These are phyloP conservation scores for Notothenia coriiceps DNA, from an alignment of 2,113 vertebrate species.

Conservation along the genomic window DNA sequence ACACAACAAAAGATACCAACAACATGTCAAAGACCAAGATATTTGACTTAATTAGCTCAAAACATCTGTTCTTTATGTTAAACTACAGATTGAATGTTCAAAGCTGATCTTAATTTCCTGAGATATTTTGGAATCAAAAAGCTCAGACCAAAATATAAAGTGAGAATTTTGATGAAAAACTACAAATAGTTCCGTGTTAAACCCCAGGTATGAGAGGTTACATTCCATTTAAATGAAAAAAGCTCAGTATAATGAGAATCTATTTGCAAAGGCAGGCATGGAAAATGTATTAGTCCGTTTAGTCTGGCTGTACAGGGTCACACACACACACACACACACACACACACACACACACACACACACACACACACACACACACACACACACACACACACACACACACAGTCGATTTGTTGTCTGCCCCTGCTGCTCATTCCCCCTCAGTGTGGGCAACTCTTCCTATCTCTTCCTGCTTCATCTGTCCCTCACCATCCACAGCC, in stretches of 20 bases:
- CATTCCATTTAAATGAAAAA: slow-evolving; percentile 70
- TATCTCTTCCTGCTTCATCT: slow-evolving; percentile 52
- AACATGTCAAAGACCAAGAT: slow-evolving; percentile 40
- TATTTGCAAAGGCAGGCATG: slow-evolving; percentile 61
- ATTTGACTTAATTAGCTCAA: slow-evolving; percentile 49
- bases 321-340: slow-evolving; percentile 17
- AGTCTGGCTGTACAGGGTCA: slow-evolving; percentile 25
- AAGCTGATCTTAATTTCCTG: slow-evolving; percentile 47
- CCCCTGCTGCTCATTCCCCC: slow-evolving; percentile 21
- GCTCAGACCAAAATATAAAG: slow-evolving; percentile 56
- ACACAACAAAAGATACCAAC: slow-evolving; percentile 29
- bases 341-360: slow-evolving; percentile 60
- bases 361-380: slow-evolving; percentile 42
- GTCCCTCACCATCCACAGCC: slow-evolving; percentile 18
- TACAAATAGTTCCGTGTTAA: slow-evolving; percentile 61
- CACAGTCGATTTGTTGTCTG: slow-evolving; percentile 52
- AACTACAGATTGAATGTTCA: slow-evolving; percentile 19
- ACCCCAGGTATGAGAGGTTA: slow-evolving; percentile 54
- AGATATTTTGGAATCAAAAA: slow-evolving; percentile 54
- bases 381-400: too few species aligned
- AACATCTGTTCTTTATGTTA: slow-evolving; percentile 64
- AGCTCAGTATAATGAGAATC: slow-evolving; percentile 52
- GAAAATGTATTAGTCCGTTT: slow-evolving; percentile 63
- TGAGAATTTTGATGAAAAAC: slow-evolving; percentile 69
- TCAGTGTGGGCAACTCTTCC: slow-evolving; percentile 23